Evolutionary conservation across 2,888 invertebrate genomes (phyloP), one percentile per base, ranked within the genome.

Genomic region (Belgica antarctica): DNA sequence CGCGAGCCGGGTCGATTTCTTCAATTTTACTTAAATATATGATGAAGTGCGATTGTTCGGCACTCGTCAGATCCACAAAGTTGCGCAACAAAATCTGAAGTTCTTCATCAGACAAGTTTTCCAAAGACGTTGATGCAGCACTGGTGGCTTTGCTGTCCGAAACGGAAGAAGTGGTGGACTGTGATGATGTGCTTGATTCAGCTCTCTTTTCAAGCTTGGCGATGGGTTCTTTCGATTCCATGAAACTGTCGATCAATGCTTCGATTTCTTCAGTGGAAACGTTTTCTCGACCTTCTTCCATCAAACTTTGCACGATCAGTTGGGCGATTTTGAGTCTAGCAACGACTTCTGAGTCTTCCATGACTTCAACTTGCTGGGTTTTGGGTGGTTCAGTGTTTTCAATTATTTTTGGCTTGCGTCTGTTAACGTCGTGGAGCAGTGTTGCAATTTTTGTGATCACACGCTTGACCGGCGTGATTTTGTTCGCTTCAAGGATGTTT

Each of bases 41-140:
- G 31, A 93, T 92, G 2, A 93, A 82, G 73, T 89, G 88, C 76
- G 90, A 89, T 75, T 93, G 92, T 76, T 93, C 92, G 72, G 90
- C 90, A 0, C 86, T 85, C 0, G 88, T 88, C 12, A 93, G 78
- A 75, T 91, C 90, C 76, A 90, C 90, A 74, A 89, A 89, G 76
- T 92, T 92, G 77, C 90, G 89, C 70, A 93, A 77, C 1, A 92
- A 79, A 0, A 89, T 88, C 76, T 92, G 90, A 61, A 93, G 78
- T 75, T 93, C 92, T 0, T 88, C 86, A 76, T 93, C 91, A 0
- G 90, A 90, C 7, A 93, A 80, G 10, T 87, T 87, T 73, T 90
- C 90, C n/a, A 57, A 19, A n/a, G n/a, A n/a, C n/a, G n/a, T n/a
- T n/a, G n/a, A n/a, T n/a, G n/a, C n/a, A n/a, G n/a, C n/a, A n/a